Evolutionary conservation across 2,797 vertebrate genomes (phyloP).

Genomic region (Lindbergichthys nudifrons): DNA sequence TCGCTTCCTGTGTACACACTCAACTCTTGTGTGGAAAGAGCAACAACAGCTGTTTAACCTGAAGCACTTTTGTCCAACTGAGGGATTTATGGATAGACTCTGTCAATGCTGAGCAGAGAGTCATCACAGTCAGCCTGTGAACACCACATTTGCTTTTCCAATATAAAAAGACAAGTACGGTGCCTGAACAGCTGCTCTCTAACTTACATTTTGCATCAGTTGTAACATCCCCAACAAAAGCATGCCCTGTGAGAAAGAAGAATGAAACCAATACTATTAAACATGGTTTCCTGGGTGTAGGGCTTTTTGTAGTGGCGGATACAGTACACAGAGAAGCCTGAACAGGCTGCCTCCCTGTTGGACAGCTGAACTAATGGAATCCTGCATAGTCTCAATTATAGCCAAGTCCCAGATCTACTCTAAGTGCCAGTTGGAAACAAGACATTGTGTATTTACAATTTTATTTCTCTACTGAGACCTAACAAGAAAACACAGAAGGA

Average conservation of each 20-base stretch:
- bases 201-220: conserved; percentile 57
- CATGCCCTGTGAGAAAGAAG: conserved; percentile 52
- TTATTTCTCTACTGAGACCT: conserved; percentile 52
- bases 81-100: conserved; percentile 72
- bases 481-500: conserved; percentile 44
- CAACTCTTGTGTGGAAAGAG: conserved; percentile 62
- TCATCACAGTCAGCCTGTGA: conserved; percentile 14
- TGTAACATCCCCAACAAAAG: conserved; percentile 51
- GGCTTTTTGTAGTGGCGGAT: conserved; percentile 35
- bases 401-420: conserved; percentile 60
- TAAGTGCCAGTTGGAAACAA: conserved; percentile 65
- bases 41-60: conserved; percentile 80
- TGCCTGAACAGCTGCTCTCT: conserved; percentile 50
- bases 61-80: conserved; percentile 69
- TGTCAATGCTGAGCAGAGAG: conserved; percentile 48
- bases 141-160: conserved; percentile 1
- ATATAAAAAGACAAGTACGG: conserved; percentile 31
- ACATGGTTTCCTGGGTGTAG: conserved; percentile 30
- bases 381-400: conserved; percentile 68
- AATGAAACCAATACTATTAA: conserved; percentile 45
- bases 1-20: conserved; percentile 68
- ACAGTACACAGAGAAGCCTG: conserved; percentile 41
- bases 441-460: conserved; percentile 65
- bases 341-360: conserved; percentile 63
- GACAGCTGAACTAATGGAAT: conserved; percentile 67